phyloP scores from a whole-genome alignment of 1,140 invertebrate species.

The Penaeus chinensis region DNA sequence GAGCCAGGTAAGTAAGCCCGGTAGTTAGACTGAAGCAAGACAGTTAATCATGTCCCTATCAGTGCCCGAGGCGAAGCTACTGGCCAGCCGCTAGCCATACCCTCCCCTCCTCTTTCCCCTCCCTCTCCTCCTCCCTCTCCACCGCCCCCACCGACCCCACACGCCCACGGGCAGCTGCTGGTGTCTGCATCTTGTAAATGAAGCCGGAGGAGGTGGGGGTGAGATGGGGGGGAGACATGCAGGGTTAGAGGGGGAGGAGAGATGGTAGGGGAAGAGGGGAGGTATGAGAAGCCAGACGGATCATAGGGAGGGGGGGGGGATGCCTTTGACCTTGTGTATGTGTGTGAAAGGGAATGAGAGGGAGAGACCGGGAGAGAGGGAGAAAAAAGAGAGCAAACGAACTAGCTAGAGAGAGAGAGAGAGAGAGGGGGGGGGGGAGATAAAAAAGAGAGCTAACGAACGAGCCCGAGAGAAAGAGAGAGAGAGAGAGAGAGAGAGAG shows the following conservation, averaged over 20 bases:
- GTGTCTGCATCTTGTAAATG: constrained; percentile 14
- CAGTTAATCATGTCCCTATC: too few species aligned
- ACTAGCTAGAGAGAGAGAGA: too few species aligned
- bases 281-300: background rate
- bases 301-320: background rate
- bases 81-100: too few species aligned
- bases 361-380: background rate
- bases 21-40: background rate
- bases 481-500: background rate
- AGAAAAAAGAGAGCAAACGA: background rate
- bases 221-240: background rate
- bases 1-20: background rate
- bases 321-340: background rate
- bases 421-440: background rate
- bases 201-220: background rate
- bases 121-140: background rate
- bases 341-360: background rate
- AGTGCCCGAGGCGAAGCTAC: too few species aligned
- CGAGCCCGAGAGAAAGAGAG: background rate
- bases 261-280: too few species aligned
- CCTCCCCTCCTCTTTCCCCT: background rate
- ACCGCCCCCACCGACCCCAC: background rate
- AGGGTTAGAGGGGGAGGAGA: background rate
- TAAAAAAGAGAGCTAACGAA: background rate
- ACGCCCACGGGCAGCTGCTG: background rate